These are phyloP conservation scores for Drosophila willistoni DNA, from an alignment of 1,140 invertebrate species.

Conservation along the genomic window DNA sequence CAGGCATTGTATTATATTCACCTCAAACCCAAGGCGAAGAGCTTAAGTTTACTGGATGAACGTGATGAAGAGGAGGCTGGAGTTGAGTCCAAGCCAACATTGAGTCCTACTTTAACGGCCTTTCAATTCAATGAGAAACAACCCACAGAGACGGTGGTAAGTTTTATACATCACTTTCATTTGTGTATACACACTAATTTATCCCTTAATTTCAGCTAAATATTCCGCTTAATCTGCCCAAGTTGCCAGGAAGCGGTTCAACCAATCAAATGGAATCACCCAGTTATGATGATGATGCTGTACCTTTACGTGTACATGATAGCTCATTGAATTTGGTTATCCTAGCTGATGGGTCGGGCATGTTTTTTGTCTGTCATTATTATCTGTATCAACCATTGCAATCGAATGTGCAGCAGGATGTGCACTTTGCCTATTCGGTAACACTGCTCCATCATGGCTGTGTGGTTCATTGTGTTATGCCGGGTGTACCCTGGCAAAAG, in stretches of 20 bases:
- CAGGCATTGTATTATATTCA: conserved; percentile 92
- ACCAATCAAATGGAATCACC: conserved; percentile 80
- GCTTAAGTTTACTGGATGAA: conserved; percentile 85
- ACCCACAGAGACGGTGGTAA: conserved; percentile 93
- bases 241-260: conserved; percentile 85
- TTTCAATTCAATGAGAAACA: conserved; percentile 93
- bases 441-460: conserved; percentile 91
- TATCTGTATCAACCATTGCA: conserved; percentile 91
- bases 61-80: conserved; percentile 83
- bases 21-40: conserved; percentile 87
- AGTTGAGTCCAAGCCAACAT: conserved; percentile 38
- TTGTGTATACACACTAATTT: too few relatives aligned
- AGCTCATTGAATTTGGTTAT: conserved; percentile 91
- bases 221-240: conserved; percentile 91
- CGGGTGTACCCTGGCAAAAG: conserved; percentile 89
- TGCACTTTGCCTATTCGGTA: conserved; percentile 92
- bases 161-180: conserved; percentile 35
- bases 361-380: conserved; percentile 93
- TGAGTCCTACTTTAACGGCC: conserved; percentile 89
- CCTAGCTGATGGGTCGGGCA: conserved; percentile 88
- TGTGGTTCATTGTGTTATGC: conserved; percentile 91
- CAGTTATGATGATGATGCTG: conserved; percentile 91
- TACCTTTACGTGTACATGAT: conserved; percentile 90
- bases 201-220: conserved; percentile 86
- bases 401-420: conserved; percentile 85